Percentiles rank a stretch among this genome's conserved stretches.
These are phyloP conservation scores for Camponotus floridanus DNA, from an alignment of 1,140 invertebrate genomes.

Conservation along the genomic window DNA sequence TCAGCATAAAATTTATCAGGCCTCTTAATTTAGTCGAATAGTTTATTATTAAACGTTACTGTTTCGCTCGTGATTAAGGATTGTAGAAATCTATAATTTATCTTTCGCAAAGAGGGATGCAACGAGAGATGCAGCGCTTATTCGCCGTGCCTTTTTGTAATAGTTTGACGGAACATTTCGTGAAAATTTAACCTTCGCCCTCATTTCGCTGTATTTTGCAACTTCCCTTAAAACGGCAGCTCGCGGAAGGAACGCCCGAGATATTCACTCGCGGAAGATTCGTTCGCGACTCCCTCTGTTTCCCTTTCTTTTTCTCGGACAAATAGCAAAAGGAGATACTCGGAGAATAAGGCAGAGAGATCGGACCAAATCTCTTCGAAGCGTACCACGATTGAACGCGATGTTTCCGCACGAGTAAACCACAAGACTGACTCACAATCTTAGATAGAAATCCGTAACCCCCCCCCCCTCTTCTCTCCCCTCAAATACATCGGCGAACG, in stretches of 20 bases:
- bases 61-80: neutral
- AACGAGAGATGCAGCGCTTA: neutral
- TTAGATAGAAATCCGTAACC: conserved; percentile 40
- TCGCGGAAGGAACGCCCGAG: conserved; percentile 40
- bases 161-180: conserved; percentile 36
- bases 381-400: conserved; percentile 49
- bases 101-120: neutral
- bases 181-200: conserved; percentile 57
- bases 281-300: neutral
- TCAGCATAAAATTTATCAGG: neutral
- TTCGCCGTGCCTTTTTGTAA: conserved; percentile 38
- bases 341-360: conserved; percentile 37
- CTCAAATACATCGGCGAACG: conserved; percentile 21
- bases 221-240: conserved; percentile 10
- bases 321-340: conserved; percentile 49
- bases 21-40: conserved; percentile 18
- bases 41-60: conserved; percentile 27
- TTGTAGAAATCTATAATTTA: conserved; percentile 36
- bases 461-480: too few relatives aligned
- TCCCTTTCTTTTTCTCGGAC: neutral
- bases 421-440: conserved; percentile 45
- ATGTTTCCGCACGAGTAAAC: conserved; percentile 57
- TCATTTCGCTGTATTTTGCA: conserved; percentile 49
- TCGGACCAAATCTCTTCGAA: conserved; percentile 50
- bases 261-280: conserved; percentile 33